Evolutionary conservation across 2,113 vertebrate species (phyloP).

Genomic region (Phalacrocorax pelagicus): DNA sequence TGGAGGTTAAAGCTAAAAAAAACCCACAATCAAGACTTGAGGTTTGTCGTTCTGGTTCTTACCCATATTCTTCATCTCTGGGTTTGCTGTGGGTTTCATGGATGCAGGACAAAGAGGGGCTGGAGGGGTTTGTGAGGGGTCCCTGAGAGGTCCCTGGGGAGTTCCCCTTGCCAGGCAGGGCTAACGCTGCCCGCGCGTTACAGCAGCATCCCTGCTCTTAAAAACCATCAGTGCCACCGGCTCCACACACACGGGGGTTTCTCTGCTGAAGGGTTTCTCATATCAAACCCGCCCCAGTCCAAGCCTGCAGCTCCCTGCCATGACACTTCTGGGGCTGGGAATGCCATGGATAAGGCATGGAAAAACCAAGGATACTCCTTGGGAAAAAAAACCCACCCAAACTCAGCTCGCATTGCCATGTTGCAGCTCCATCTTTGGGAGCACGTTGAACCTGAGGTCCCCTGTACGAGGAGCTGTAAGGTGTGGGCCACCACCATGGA

Average conservation of each 20-base stretch:
- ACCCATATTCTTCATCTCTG: background rate
- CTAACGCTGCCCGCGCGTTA: fast-evolving
- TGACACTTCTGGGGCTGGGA: background rate
- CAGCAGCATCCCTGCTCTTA: background rate
- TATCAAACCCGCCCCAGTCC: background rate
- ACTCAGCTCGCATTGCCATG: too few species aligned
- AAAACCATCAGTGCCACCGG: fast-evolving
- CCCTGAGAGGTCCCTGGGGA: fast-evolving
- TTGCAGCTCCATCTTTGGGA: background rate
- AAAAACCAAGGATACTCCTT: background rate
- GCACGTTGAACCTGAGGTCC: background rate
- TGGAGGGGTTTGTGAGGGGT: background rate
- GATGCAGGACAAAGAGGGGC: background rate
- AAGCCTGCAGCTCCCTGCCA: background rate
- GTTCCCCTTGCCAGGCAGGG: fast-evolving
- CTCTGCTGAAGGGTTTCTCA: background rate
- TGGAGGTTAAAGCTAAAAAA: background rate
- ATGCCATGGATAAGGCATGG: background rate
- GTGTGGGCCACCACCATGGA: background rate
- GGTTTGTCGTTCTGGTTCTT: background rate
- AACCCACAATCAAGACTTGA: fast-evolving
- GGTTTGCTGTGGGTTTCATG: background rate
- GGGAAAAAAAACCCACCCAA: too few species aligned
- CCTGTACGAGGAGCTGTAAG: fast-evolving
- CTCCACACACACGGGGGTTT: fast-evolving